These are phyloP conservation scores for Scolopax mira DNA, from an alignment of 2,113 vertebrate genomes.

Conservation along the genomic window DNA sequence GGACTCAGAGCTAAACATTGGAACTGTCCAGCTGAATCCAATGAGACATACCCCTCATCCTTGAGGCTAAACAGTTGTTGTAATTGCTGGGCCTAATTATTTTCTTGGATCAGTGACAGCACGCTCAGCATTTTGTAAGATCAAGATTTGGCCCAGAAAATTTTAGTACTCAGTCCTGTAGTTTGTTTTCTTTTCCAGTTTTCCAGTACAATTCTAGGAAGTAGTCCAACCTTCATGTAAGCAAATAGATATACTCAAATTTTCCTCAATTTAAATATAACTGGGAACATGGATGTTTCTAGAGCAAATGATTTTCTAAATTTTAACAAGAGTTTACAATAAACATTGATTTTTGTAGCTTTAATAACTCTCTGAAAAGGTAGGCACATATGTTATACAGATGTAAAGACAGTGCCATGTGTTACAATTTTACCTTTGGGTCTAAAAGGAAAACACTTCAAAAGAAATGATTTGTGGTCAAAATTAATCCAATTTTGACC, in stretches of 20 bases:
- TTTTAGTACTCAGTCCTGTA: neutral
- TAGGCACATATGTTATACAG: neutral
- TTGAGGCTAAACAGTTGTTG: slow-evolving; percentile 40
- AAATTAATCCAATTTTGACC: neutral
- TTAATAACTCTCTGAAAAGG: neutral
- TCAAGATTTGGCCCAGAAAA: slow-evolving; percentile 27
- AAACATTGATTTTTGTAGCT: neutral
- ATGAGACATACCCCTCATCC: neutral
- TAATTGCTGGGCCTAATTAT: slow-evolving; percentile 39
- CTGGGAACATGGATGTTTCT: neutral
- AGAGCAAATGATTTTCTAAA: neutral
- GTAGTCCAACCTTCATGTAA: neutral
- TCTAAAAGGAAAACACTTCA: neutral
- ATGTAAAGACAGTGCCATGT: neutral
- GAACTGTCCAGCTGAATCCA: slow-evolving; percentile 41
- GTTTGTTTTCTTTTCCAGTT: slow-evolving; percentile 15
- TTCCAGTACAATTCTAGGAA: slow-evolving; percentile 12
- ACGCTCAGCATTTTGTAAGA: slow-evolving; percentile 2
- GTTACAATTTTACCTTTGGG: neutral
- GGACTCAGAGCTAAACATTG: neutral
- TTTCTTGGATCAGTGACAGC: slow-evolving; percentile 18
- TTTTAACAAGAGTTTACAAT: neutral
- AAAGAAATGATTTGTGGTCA: neutral
- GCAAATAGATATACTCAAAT: neutral
- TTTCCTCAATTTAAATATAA: neutral